A percentile compares a stretch with the other conserved stretches of the same genome.
phyloP scores from a whole-genome alignment of 2,113 vertebrate species.

The Myotis yumanensis region DNA sequence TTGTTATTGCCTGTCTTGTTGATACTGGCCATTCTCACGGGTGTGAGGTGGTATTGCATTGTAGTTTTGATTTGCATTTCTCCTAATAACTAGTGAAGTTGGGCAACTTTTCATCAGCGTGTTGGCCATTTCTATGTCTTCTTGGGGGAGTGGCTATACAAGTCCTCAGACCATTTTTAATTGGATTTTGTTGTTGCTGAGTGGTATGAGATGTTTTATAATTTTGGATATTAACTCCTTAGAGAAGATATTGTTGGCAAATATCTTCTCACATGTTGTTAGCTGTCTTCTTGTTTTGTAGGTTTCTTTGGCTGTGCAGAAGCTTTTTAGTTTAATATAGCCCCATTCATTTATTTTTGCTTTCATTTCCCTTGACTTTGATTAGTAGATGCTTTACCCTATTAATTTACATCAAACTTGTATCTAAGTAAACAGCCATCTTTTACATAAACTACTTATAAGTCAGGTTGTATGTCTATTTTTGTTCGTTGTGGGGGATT shows the following conservation, averaged over 20 bases:
- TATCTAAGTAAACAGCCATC: not conserved
- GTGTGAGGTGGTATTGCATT: not conserved
- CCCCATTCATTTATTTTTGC: not conserved
- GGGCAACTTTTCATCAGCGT: not conserved
- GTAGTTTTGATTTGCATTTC: not conserved
- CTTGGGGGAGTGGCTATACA: not conserved
- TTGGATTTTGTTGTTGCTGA: not conserved
- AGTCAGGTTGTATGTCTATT: not conserved
- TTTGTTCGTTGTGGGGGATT: not conserved
- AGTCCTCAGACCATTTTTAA: not conserved
- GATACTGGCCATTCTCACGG: not conserved
- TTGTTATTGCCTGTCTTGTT: not conserved
- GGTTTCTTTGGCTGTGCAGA: not conserved
- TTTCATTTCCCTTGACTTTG: not conserved
- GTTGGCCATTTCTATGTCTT: not conserved
- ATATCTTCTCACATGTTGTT: not conserved
- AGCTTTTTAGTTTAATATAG: not conserved
- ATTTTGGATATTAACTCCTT: not conserved
- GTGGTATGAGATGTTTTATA: not conserved
- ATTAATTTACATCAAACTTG: not conserved
- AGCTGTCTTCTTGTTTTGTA: not conserved
- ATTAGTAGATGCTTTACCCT: not conserved
- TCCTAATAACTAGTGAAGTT: not conserved
- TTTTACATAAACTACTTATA: not conserved
- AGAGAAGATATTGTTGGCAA: not conserved